Conservation (phyloP, 2,113 vertebrate species). For the Ophthalmolycus amberensis region DNA sequence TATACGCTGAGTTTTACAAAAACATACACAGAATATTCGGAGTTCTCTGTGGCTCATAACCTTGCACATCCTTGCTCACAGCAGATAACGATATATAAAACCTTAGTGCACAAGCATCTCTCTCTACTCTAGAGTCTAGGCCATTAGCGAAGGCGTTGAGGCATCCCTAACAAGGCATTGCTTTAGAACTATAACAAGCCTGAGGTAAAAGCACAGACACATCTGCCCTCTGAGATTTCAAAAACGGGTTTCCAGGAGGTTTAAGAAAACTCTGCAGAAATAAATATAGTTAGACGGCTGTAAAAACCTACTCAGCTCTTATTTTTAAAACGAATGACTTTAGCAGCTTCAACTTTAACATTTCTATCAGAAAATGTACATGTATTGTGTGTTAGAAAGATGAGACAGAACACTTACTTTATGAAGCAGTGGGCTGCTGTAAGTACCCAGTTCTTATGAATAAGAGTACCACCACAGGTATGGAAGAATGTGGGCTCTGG, state of each 20-base stretch:
- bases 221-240: conserved; percentile 21
- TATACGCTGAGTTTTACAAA: not conserved
- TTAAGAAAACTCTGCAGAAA: conserved; percentile 16
- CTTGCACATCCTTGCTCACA: not conserved
- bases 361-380: not conserved
- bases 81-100: not conserved
- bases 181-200: conserved; percentile 34
- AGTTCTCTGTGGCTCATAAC: not conserved
- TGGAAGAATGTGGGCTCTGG: conserved; percentile 76
- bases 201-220: conserved; percentile 20
- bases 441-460: conserved; percentile 84
- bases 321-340: not conserved
- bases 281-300: not conserved
- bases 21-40: not conserved
- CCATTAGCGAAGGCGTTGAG: conserved; percentile 37
- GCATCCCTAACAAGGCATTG: conserved; percentile 36
- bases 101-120: conserved; percentile 14
- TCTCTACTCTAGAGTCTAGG: conserved; percentile 14
- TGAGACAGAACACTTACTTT: conserved; percentile 56
- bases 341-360: not conserved
- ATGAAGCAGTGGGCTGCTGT: conserved; percentile 85
- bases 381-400: not conserved
- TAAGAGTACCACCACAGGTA: conserved; percentile 83
- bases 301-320: not conserved
- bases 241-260: conserved; percentile 38